phyloP scores from a whole-genome alignment of 1,140 invertebrate genomes.

The Drosophila jambulina region DNA sequence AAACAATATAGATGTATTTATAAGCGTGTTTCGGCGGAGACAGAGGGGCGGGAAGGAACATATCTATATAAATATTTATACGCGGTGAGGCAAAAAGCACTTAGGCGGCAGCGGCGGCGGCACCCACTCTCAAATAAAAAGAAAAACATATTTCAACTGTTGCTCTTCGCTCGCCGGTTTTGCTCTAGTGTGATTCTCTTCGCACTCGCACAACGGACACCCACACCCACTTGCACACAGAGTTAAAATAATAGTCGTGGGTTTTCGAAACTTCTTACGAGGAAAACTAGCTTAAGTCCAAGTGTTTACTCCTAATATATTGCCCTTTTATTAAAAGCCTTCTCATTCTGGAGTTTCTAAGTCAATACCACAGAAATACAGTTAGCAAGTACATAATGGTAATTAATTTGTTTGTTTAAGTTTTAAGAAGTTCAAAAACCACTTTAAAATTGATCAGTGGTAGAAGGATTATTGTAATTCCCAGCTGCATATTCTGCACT shows the following conservation, averaged over 20 bases:
- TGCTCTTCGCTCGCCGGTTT: conserved; percentile 56
- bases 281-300: not conserved
- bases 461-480: not conserved
- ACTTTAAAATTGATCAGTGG: not conserved
- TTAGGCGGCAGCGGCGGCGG: conserved; percentile 67
- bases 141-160: conserved; percentile 70
- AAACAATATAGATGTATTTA: conserved; percentile 66
- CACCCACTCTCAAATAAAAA: conserved; percentile 72
- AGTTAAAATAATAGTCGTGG: conserved; percentile 20
- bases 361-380: not conserved
- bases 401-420: not conserved
- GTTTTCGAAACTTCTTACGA: not conserved
- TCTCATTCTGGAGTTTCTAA: not conserved
- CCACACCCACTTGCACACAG: not conserved
- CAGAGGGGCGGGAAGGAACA: conserved; percentile 4
- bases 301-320: not conserved
- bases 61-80: conserved; percentile 73
- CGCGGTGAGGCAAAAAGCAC: conserved; percentile 65
- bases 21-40: conserved; percentile 19
- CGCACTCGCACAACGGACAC: conserved; percentile 35
- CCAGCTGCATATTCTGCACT: not conserved
- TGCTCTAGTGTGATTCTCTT: conserved; percentile 44
- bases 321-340: not conserved
- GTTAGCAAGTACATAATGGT: no score
- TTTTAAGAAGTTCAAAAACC: no score